These are phyloP conservation scores for Drosophila rhopaloa DNA, from an alignment of 1,140 invertebrate genomes.

Conservation along the genomic window DNA sequence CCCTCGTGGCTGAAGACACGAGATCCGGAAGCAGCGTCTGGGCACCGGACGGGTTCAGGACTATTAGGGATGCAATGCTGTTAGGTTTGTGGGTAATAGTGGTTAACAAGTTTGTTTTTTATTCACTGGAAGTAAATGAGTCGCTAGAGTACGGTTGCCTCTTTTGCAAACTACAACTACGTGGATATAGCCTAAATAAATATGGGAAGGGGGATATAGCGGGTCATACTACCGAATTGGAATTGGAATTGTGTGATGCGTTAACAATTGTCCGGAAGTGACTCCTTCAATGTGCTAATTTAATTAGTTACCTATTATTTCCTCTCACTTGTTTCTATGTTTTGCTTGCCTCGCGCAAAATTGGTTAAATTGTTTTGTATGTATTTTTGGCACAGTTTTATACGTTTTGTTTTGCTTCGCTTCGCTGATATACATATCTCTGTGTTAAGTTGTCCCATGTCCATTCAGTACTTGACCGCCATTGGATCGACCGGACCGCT, in stretches of 20 bases:
- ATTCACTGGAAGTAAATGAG: conserved; percentile 55
- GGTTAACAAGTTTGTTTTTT: conserved; percentile 47
- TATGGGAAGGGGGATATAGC: neutral
- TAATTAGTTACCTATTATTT: conserved; percentile 34
- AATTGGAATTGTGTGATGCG: conserved; percentile 32
- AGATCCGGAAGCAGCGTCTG: conserved; percentile 89
- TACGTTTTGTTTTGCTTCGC: conserved; percentile 7
- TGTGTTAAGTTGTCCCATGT: conserved; percentile 22
- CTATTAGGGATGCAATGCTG: conserved; percentile 39
- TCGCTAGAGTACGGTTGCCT: conserved; percentile 31
- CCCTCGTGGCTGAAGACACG: conserved; percentile 92
- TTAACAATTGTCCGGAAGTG: conserved; percentile 44
- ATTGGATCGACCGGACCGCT: neutral
- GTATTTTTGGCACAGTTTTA: conserved; percentile 70
- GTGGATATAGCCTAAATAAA: conserved; percentile 27
- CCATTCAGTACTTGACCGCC: neutral
- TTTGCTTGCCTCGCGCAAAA: conserved; percentile 12
- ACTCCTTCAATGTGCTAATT: conserved; percentile 24
- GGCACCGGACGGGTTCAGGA: conserved; percentile 90
- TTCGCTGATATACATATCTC: conserved; percentile 13
- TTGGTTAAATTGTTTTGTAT: conserved; percentile 29
- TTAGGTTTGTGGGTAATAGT: conserved; percentile 33
- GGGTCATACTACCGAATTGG: neutral
- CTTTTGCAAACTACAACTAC: conserved; percentile 20
- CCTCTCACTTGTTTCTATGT: neutral